Conservation (phyloP, 64 coral and sea anemone genomes). For the Porites lutea region DNA sequence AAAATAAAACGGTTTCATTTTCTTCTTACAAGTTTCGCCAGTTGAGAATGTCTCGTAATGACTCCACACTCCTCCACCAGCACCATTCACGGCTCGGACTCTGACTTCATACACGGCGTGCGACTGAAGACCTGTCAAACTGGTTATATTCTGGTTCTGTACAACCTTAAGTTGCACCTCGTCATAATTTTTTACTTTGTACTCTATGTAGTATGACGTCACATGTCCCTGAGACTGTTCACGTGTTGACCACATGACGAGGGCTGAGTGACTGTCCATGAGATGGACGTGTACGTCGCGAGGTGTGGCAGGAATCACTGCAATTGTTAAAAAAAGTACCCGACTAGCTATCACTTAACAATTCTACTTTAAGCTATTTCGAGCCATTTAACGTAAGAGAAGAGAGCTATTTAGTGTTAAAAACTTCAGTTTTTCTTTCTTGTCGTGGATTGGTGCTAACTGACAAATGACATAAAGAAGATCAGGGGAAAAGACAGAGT, state of each 20-base stretch:
- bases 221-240: neutral
- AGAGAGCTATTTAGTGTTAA: too few relatives aligned
- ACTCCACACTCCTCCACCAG: constrained; percentile 37
- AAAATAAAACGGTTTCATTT: neutral
- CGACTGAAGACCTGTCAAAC: constrained; percentile 36
- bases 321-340: neutral
- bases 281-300: neutral
- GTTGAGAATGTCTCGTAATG: constrained; percentile 19
- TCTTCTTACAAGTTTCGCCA: constrained; percentile 34
- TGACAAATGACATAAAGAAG: too few relatives aligned
- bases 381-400: too few relatives aligned
- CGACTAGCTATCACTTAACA: too few relatives aligned
- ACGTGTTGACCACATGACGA: constrained; percentile 17
- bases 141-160: constrained; percentile 24
- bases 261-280: constrained; percentile 31
- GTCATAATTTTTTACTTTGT: neutral
- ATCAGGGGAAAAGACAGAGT: too few relatives aligned
- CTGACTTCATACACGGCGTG: constrained; percentile 12
- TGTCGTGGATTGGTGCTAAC: too few relatives aligned
- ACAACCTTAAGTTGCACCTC: constrained; percentile 22
- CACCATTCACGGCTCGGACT: constrained; percentile 24
- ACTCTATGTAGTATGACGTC: constrained; percentile 34
- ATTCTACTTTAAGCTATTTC: too few relatives aligned
- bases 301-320: constrained; percentile 26
- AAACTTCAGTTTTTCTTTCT: too few relatives aligned